Evolutionary conservation across 2,888 invertebrate genomes (phyloP), one percentile per base, ranked within the genome.

Genomic region (Dugesia japonica): DNA sequence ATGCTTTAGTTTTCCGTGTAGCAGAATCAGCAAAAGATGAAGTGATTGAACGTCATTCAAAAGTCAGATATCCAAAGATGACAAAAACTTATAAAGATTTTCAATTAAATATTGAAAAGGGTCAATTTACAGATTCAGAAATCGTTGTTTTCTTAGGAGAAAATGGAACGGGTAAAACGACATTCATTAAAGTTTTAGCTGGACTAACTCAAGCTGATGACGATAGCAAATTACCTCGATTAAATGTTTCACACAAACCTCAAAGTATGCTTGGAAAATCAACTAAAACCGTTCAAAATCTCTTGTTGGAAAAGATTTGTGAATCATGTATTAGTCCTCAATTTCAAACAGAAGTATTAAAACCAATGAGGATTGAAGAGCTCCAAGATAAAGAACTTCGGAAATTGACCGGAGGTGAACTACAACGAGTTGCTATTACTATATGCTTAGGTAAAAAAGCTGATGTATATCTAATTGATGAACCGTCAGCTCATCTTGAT

Each of bases 231-330:
- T n/a, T n/a, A n/a, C n/a, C n/a, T n/a, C n/a, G n/a, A n/a, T 86
- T 99, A 80, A 92, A 95, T 85, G 94, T 98, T 83, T 97, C 95
- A 85, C 99, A 98, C 88, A 98, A 98, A 86, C 98, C 98, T 71
- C 98, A 98, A 87, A 99, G 97, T 86, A 99, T 98, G 85, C 94
- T 94, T 80, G 98, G 98, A 1, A 97, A 94, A 86, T 92, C 92
- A 77, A 91, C 92, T 79, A 93, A 94, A 71, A 88, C 91, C 78
- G 98, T 99, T 1, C 88, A 94, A 72, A 90, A 91, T 82, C 86
- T 98, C 82, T 87, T 98, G 79, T 94, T 95, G 82, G 94, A 97
- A 78, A 94, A 94, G 85, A 95, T 99, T 81, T 88, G 94, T 79
- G 97, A 97, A 86, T 92, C 97, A 23, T 97, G 95, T 83, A 88